These are phyloP conservation scores for Cichladusa arquata DNA, from an alignment of 2,113 vertebrate species.

Conservation along the genomic window DNA sequence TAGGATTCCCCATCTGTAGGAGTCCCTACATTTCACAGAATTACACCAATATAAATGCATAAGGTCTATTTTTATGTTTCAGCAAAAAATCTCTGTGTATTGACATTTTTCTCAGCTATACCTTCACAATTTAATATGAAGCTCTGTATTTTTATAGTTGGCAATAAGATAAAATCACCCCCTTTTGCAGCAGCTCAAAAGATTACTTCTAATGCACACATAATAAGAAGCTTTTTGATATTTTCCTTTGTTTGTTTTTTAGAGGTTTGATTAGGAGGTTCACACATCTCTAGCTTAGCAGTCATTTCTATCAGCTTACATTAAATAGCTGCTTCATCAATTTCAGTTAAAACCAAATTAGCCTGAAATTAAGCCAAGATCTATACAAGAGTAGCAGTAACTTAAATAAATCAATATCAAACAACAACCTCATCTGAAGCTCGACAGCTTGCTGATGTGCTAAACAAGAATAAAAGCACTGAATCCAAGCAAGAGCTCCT, in stretches of 20 bases:
- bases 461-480: background rate
- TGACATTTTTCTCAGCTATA: background rate
- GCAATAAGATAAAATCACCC: background rate
- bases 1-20: background rate
- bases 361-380: constrained; percentile 29
- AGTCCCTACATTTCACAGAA: background rate
- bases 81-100: background rate
- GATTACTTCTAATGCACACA: background rate
- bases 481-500: background rate
- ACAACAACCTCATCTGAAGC: background rate
- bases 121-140: background rate
- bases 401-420: constrained; percentile 14
- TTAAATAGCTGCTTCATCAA: constrained; percentile 15
- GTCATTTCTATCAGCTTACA: background rate
- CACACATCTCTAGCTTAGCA: background rate
- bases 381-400: background rate
- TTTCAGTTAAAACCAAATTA: background rate
- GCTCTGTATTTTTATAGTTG: background rate
- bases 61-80: background rate
- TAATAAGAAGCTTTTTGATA: background rate
- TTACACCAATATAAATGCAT: background rate
- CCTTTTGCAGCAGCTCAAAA: background rate
- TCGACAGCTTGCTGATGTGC: background rate
- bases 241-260: background rate
- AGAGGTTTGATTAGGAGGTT: background rate